Evolutionary conservation across 2,113 vertebrate genomes (phyloP), one percentile per base, ranked within the genome.

Genomic region (Mohoua ochrocephala): DNA sequence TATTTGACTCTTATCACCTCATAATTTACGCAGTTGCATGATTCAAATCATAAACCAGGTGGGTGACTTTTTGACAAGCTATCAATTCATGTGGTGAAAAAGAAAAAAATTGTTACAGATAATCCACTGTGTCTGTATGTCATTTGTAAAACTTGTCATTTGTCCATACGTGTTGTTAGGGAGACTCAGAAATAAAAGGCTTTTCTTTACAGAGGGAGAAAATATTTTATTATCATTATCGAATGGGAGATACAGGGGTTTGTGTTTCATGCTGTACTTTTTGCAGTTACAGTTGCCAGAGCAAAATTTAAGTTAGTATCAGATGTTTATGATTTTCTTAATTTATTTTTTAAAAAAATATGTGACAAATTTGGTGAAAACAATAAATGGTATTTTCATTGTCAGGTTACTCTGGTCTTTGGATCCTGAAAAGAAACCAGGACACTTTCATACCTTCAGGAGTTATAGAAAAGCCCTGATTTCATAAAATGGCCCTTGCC

Each of bases 41-140:
- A 95, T 95, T 95, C 94, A 97, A 97, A 97, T 87, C 94, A 93
- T 96, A 91, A 87, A 96, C 94, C 98, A 98, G 98, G 98, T 98
- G 98, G 98, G 98, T 98, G 97, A 95, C 95, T 94, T 96, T 98
- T 96, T 84, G 89, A 94, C 42, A 76, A 96, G 94, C 78, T 94
- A 93, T 98, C 81, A 35, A 87, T 95, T 91, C 91, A 33, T 89
- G 31, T 14, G 11, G 92, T 91, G 33, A 93, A 87, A 86, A 73
- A 80, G 5, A 33, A 74, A 60, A 77, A 23, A 41, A 44, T 59
- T 81, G 47, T 16, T 30, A 31, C 50, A 84, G 75, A 75, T 95
- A 91, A 57, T 81, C 49, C 60, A 30, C 31, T 76, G n/a, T 10
- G 8, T 96, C 3, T 89, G 75, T 91, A 13, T 89, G 84, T 89